Evolutionary conservation across 2,113 vertebrate genomes (phyloP), one percentile per base, ranked within the genome.

Genomic region (Nyctereutes procyonoides): DNA sequence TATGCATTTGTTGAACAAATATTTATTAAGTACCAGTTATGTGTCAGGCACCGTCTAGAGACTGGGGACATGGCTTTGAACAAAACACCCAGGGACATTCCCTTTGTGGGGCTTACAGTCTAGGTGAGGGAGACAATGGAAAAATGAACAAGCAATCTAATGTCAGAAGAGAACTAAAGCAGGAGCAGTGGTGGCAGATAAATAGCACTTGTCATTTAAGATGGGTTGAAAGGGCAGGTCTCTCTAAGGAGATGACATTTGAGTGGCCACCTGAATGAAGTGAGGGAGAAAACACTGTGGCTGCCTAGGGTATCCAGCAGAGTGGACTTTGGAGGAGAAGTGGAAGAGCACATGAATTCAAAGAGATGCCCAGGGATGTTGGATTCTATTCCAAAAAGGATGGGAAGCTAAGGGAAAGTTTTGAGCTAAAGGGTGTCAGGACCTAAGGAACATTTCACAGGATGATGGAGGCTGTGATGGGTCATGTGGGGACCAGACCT

Each of bases 241-340:
- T 82, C 83, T 48, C 53, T n/a, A 67, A 94, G 93, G 69, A 96
- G 80, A 76, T 90, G 88, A 81, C 56, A 84, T 97, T 74, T 87
- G 90, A 88, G 62, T 20, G 2, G 67, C 12, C 55, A 32, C 83
- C 80, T 71, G 30, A 14, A 35, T 9, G 43, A 53, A 28, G 74
- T 48, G 87, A 56, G 30, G 55, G 43, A 51, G 69, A 81, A 28
- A 56, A 35, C 35, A 32, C 43, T 60, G 85, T 19, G 38, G 83
- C 11, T 19, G 4, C 32, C 8, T 20, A 14, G 71, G 62, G 90
- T 12, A 12, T 17, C 58, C 22, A 9, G 84, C 58, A 81, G 38
- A 48, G 83, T 19, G 32, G 60, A 11, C 13, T 35, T 15, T 30
- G 53, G 56, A 35, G 76, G 67, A 14, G 38, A 22, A 16, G 8